Evolutionary conservation across 2,113 vertebrate genomes (phyloP), one percentile per base, ranked within the genome.

Genomic region (Grus americana): DNA sequence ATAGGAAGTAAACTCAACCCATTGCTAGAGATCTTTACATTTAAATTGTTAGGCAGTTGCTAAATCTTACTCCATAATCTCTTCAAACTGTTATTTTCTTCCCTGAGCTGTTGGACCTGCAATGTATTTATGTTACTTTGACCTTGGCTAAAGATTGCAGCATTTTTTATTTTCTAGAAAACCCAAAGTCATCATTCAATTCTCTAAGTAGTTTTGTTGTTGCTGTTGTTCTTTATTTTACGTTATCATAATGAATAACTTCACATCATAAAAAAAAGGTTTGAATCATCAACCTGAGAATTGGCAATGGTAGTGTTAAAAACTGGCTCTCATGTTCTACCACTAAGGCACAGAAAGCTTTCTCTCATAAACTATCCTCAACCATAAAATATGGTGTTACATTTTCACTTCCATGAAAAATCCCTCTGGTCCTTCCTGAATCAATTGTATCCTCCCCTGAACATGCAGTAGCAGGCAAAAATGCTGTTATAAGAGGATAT

Each of bases 321-420:
- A 57, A 32, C 29, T 52, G 58, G 9, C 49, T 93, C 22, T 90
- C 19, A 49, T 0, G 1, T 18, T 91, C 54, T 59, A 57, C 54
- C 36, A 44, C 63, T 65, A 75, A 67, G 66, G 15, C 40, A 79
- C 30, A 42, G 63, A 92, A 82, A 65, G 46, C 73, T 96, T 95
- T 36, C 38, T 96, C 74, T 95, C 78, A 72, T 91, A 97, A 96
- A 91, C 47, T 75, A 66, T 70, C 49, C 79, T 91, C 74, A 72
- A 29, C 38, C 40, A 74, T 89, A 96, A 95, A 92, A 92, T 89
- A 90, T 49, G 21, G 73, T 90, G 65, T 79, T 95, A 79, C 32
- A 86, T 94, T 97, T 97, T 90, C 68, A 93, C 72, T 94, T 50
- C 78, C 50, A 86, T 92, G 86, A 92, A 97, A 96, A 95, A 94